A percentile compares a stretch with the other conserved stretches of the same genome.
phyloP scores from a whole-genome alignment of 2,113 vertebrate species.

The Myiozetetes cayanensis region DNA sequence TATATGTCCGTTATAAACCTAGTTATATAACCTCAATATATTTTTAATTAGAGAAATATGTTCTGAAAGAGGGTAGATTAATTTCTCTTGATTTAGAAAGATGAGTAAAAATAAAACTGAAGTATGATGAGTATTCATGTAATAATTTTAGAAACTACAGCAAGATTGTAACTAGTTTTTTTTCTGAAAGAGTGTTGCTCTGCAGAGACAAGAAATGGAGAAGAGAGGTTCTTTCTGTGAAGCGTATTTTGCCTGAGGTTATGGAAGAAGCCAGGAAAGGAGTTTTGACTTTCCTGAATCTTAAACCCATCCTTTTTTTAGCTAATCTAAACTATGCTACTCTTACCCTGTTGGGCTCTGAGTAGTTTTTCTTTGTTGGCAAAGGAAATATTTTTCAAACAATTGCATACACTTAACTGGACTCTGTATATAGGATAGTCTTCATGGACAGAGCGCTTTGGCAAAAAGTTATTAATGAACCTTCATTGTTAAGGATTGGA shows the following conservation, averaged over 20 bases:
- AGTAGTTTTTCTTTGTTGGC: background rate
- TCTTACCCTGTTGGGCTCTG: background rate
- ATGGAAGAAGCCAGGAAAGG: background rate
- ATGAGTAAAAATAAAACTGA: conserved; percentile 36
- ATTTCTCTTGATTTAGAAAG: conserved; percentile 32
- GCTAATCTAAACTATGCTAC: background rate
- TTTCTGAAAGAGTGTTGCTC: background rate
- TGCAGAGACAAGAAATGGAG: background rate
- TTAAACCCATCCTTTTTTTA: background rate
- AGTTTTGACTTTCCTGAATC: background rate
- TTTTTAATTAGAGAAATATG: conserved; percentile 28
- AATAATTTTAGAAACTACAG: conserved; percentile 35
- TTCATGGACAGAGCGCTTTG: background rate
- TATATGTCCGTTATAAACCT: background rate
- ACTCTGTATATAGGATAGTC: background rate
- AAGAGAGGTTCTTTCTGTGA: background rate
- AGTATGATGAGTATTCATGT: conserved; percentile 21
- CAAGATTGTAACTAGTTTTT: background rate
- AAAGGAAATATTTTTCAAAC: background rate
- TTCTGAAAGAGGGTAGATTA: conserved; percentile 30
- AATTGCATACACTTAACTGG: background rate
- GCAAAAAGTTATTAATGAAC: conserved; percentile 55
- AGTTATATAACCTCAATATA: background rate
- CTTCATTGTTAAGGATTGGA: conserved; percentile 44
- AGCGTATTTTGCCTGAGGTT: background rate